Base-by-base conservation (phyloP, 1,140 invertebrate species). In the Drosophila serrata region DNA sequence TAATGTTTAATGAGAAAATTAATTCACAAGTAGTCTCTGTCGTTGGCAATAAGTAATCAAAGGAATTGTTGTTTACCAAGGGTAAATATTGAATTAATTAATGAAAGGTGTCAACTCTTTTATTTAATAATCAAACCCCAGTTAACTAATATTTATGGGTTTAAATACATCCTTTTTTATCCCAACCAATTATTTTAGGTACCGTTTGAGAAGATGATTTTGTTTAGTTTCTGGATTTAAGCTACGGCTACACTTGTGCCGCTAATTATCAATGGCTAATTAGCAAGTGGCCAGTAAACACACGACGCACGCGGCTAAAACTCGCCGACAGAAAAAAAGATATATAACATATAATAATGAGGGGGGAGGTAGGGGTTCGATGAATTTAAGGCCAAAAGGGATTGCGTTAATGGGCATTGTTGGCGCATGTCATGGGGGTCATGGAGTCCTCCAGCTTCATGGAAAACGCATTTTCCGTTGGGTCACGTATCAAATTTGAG, bases 401-500 rank as follows among this genome's bases (percentile, higher is more conserved):
- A 79, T 78, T 62, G 55, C 48, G 58, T 80, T 84, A 87, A 87
- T 87, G 72, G 84, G 67, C 59, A 74, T 78, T 88, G 63, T 70
- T 48, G 70, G 61, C 72, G 59, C 46, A 68, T 48, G 65, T 59
- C 39, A 42, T 19, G 29, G n/a, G 49, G 35, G 24, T 24, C 24
- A 24, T 51, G 31, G 17, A 24, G 17, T 17, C 9, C 12, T 55
- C 17, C 19, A 43, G 56, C n/a, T n/a, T 27, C 42, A 56, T 65
- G 75, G 67, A 79, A 86, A 88, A 88, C 84, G 80, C 85, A 84
- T 90, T 80, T 87, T 90, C 73, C 80, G 76, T 70, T 74, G 73
- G 75, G 85, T 88, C 84, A 88, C 84, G 84, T 90, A 84, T 90
- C 73, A 74, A 78, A 81, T 84, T 88, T 62, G 64, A 88, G 80